Conservation (phyloP, 2,888 invertebrate genomes). For the Chalcis sispes region DNA sequence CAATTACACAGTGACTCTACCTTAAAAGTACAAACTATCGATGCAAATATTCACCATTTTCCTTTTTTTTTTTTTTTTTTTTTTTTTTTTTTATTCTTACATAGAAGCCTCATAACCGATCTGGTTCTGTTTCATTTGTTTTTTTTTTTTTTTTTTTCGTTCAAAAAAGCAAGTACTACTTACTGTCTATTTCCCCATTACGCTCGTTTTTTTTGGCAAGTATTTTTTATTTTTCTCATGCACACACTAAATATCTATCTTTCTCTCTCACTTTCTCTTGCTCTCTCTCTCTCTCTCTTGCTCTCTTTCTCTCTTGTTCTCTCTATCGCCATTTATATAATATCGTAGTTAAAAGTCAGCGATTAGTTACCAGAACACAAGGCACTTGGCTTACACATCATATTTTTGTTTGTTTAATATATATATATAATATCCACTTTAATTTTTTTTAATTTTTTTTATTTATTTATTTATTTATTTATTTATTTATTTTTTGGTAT, state of each 20-base stretch:
- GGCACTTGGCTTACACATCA: constrained; percentile 75
- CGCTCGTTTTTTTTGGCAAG: constrained; percentile 59
- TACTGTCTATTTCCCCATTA: constrained; percentile 43
- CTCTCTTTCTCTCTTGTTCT: constrained; percentile 55
- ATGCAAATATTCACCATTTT: constrained; percentile 51
- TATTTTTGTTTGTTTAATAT: constrained; percentile 65
- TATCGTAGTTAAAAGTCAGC: constrained; percentile 74
- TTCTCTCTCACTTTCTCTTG: constrained; percentile 46
- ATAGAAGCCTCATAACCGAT: constrained; percentile 51
- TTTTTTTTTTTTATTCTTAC: constrained; percentile 12
- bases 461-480: no score
- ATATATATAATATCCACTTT: constrained; percentile 59
- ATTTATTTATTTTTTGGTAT: constrained; percentile 62
- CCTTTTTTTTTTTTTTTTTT: constrained; percentile 25
- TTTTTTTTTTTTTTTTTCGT: constrained; percentile 45
- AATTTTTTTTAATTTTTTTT: no score
- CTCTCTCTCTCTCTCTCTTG: constrained; percentile 56
- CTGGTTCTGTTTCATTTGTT: constrained; percentile 53
- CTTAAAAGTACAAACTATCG: constrained; percentile 48
- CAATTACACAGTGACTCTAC: constrained; percentile 50
- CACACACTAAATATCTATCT: constrained; percentile 48
- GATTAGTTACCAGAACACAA: constrained; percentile 76
- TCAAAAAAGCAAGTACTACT: constrained; percentile 54
- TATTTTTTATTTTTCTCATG: constrained; percentile 41
- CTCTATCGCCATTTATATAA: constrained; percentile 61